Evolutionary conservation across 2,797 vertebrate species (phyloP).

Genomic region (Catharus ustulatus): DNA sequence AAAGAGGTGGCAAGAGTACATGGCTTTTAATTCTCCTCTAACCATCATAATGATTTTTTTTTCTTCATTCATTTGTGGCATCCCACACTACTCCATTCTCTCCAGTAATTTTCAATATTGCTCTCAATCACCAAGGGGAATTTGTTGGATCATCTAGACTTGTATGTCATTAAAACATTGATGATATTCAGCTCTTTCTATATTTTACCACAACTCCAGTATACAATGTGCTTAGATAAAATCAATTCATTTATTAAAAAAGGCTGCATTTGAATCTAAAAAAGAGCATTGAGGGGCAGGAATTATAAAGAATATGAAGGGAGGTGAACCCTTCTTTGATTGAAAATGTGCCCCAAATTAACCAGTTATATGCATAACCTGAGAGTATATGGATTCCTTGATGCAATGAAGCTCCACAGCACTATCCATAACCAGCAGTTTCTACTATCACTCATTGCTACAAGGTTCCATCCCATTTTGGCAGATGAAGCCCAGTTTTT

Average conservation of each 20-base stretch:
- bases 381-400: neutral
- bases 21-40: neutral
- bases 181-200: neutral
- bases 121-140: neutral
- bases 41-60: neutral
- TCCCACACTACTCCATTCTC: neutral
- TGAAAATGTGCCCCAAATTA: neutral
- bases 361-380: neutral
- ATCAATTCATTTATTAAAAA: neutral
- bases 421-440: neutral
- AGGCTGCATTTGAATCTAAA: neutral
- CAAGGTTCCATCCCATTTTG: neutral
- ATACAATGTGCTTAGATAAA: neutral
- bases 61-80: neutral
- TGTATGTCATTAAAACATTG: neutral
- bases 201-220: neutral
- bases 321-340: neutral
- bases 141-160: neutral
- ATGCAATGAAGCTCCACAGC: neutral
- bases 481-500: constrained; percentile 33
- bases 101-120: neutral
- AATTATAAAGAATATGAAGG: neutral
- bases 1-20: neutral
- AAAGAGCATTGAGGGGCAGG: neutral
- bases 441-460: neutral